phyloP scores from a whole-genome alignment of 2,888 invertebrate genomes.

The Pachydiplax longipennis region DNA sequence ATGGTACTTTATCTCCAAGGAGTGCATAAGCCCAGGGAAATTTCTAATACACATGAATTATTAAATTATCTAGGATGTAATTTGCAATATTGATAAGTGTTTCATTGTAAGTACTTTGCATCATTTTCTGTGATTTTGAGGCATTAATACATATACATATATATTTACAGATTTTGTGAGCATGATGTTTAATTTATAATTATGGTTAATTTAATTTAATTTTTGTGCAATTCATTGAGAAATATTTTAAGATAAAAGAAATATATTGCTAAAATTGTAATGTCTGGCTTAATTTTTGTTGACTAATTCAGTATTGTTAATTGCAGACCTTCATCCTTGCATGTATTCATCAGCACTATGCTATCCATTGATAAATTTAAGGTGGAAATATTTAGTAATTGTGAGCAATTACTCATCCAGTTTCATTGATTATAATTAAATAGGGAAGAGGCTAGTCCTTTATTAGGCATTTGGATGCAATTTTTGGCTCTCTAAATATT shows the following conservation, averaged over 20 bases:
- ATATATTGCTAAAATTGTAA: neutral
- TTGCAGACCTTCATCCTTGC: too few species aligned
- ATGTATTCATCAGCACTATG: too few species aligned
- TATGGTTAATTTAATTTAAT: neutral
- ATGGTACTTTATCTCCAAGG: too few species aligned
- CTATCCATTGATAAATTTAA: too few species aligned
- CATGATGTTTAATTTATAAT: constrained; percentile 9
- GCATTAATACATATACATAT: neutral
- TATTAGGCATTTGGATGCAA: too few species aligned
- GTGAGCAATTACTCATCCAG: too few species aligned
- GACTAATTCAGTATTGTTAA: neutral
- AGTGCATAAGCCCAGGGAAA: too few species aligned
- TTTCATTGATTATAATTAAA: too few species aligned
- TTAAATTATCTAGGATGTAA: neutral
- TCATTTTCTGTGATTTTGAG: constrained; percentile 29
- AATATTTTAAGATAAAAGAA: neutral
- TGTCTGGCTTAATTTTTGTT: neutral
- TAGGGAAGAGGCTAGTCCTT: too few species aligned
- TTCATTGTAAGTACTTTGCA: neutral
- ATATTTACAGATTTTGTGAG: neutral
- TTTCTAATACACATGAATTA: too few species aligned
- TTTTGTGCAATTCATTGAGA: neutral
- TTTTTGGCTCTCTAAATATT: too few species aligned
- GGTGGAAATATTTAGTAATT: too few species aligned
- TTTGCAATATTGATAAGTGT: neutral